Evolutionary conservation across 2,113 vertebrate species (phyloP), one percentile per base, ranked within the genome.

Genomic region (Tupaia chinensis): DNA sequence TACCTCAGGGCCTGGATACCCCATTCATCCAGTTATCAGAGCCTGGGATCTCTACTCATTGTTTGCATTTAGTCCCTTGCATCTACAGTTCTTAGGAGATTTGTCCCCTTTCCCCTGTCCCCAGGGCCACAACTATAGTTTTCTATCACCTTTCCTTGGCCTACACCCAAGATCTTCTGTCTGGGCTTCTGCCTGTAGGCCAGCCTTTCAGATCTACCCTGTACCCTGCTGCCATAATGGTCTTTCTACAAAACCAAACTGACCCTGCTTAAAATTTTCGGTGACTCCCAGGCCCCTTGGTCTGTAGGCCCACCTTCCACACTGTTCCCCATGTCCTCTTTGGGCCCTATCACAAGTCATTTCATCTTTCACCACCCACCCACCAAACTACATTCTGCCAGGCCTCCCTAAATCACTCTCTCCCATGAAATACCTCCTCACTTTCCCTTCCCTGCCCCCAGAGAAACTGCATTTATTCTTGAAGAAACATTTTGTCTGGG

Each of bases 381-480:
- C 34, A 29, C 83, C 84, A 87, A 53, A 61, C 15, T n/a, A 66
- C 54, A 84, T 94, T 94, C 77, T 93, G 74, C 86, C 63, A 93
- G 53, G 15, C n/a, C 89, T 76, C 53, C 34, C 76, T 80, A 93
- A 89, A 63, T 34, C 25, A 0, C 66, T 87, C 29, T 23, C 29
- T 72, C 87, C 56, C 27, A 61, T 32, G 63, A 92, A 79, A 70
- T 1, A 0, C 70, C 76, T 69, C 91, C 77, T 29, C 77, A 53
- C 29, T 93, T 91, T 78, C n/a, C 58, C n/a, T 93, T 72, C 87
- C 53, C 34, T 27, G 84, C 12, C 74, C 7, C 25, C 19, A 80
- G 44, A 61, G 84, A 89, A 96, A 92, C 60, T 74, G 9, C 87
- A 73, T 93, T 92, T 95, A 92, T 92, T 95, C 60, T 89, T 95